Base-by-base conservation (phyloP, 1,140 invertebrate genomes). In the Goniozus legneri region DNA sequence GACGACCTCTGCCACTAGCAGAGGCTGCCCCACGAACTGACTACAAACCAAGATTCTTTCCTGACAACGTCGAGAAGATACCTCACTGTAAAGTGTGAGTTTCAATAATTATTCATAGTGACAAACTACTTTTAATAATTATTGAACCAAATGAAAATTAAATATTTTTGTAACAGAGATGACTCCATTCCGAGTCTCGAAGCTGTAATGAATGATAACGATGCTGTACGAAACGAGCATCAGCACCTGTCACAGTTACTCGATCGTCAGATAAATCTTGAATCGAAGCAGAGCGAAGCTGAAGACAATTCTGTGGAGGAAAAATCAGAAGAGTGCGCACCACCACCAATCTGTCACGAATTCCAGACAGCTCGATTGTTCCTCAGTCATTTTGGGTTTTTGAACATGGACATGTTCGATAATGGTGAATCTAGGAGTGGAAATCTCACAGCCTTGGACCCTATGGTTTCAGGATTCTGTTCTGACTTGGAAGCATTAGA, bases 351-450 rank as follows among this genome's bases (percentile, higher is more conserved):
- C 1, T 89, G 87, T 50, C 86, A 93, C 42, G 91, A 96, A 64
- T 96, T 95, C 71, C 92, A 97, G 78, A 95, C 95, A 0, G 91
- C 95, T 1, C 79, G 95, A 47, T 71, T 98, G 0, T 95, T 98
- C 69, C 76, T 98, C 2, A 94, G 92, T 12, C 92, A 98, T 71
- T 94, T 97, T 73, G 94, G 94, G 3, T 90, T 95, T 60, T 76
- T 97, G 1, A 87, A 88, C 53, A 80, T 92, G 12, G 88, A 92
- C 45, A 80, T 75, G 47, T 76, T 85, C 60, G 77, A 82, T 71
- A 73, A 73, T 1, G 69, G 79, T 14, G 70, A 65, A 34, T 63
- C 65, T 0, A 69, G 79, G 2, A 80, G 83, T 1, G 82, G 84
- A 8, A 60, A 65, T n/a, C 76, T 97, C 6, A 83, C 84, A 12